Percentiles rank a stretch among this genome's conserved stretches.
phyloP scores from a whole-genome alignment of 1,140 invertebrate species.

The Harpegnathos saltator region DNA sequence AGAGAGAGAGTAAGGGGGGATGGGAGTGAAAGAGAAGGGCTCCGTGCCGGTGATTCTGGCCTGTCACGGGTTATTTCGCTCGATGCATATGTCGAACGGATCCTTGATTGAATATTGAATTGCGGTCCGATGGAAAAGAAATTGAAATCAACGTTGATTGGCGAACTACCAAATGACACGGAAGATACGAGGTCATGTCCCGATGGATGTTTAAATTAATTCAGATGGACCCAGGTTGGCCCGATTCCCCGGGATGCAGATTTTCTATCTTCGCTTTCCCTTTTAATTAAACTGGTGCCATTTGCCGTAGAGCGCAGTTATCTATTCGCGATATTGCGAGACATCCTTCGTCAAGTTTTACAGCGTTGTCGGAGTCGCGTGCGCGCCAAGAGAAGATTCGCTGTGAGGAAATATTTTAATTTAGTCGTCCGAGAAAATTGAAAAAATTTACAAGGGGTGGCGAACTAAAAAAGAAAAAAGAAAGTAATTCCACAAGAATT shows the following conservation, averaged over 20 bases:
- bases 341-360: neutral
- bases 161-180: slow-evolving; percentile 35
- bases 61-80: slow-evolving; percentile 33
- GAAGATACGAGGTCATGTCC: slow-evolving; percentile 25
- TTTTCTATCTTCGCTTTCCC: neutral
- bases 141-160: slow-evolving; percentile 59
- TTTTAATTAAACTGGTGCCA: slow-evolving; percentile 14
- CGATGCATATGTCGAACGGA: slow-evolving; percentile 19
- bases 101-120: slow-evolving; percentile 65
- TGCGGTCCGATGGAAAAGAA: slow-evolving; percentile 61
- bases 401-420: no score
- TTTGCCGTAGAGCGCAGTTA: neutral
- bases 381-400: no score
- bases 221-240: no score
- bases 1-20: no score
- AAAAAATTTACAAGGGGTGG: no score
- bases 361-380: no score
- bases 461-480: neutral
- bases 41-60: neutral
- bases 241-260: neutral
- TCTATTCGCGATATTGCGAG: neutral
- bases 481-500: neutral
- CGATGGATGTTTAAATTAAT: slow-evolving; percentile 21
- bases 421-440: no score
- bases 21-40: no score